Base-by-base conservation (phyloP, 2,113 vertebrate species). In the Platycercus adscitus region DNA sequence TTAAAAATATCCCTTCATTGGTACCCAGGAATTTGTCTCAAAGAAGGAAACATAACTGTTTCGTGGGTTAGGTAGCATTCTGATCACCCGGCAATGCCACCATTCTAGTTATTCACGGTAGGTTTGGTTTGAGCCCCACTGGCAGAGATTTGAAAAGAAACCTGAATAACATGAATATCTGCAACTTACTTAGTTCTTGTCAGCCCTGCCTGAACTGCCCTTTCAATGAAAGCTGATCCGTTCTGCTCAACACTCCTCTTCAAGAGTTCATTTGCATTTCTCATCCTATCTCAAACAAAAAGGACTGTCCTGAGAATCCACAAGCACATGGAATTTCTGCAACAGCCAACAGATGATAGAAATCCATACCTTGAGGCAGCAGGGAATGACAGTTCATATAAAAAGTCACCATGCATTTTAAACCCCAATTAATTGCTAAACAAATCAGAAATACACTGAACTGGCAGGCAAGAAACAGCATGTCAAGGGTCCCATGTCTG, bases 201-300 rank as follows among this genome's bases (percentile, higher is more conserved):
- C 33, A n/a, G 72, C 53, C 71, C 63, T 95, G 84, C 53, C 85
- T 14, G 6, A 93, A 65, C 85, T 89, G 81, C 77, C 50, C 87
- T 76, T 18, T 81, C 92, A 94, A 72, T 86, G 92, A 95, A 90
- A 97, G 81, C 72, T 97, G 94, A 96, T 93, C 94, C 60, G 58
- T 82, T 94, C 92, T 81, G 91, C 85, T 93, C 88, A 92, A 64
- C 73, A 16, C n/a, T 71, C 39, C 63, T 93, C 84, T 86, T 89
- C 92, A 93, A 86, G 75, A 97, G 79, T 14, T 80, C 25, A 76
- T n/a, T 69, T 69, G 61, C 47, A 89, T 89, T 91, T 87, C 44
- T 79, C 64, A 87, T 29, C n/a, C 61, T 70, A 37, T 75, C 69
- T 81, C 52, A 79, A 85, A 20, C 75, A 43, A 81, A 87, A 93